Base-by-base conservation (phyloP, 2,113 vertebrate genomes). In the Scatophagus argus region DNA sequence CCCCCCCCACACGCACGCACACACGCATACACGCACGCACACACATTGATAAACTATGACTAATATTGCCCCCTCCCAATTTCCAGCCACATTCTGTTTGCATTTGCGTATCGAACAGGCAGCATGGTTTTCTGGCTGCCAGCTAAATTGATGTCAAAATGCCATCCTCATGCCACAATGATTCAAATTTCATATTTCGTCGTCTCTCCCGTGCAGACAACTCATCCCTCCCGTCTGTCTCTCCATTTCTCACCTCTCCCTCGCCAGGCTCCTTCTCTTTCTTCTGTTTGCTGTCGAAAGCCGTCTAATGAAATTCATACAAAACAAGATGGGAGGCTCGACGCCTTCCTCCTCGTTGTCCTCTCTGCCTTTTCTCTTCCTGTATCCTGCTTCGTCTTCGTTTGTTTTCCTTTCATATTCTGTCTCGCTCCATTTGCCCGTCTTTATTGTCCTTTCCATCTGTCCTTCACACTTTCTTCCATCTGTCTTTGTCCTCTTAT, bases 121-220 rank as follows among this genome's bases (percentile, higher is more conserved):
- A 17, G 46, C 56, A 55, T 39, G 17, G 31, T 88, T 84, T 81
- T 77, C 52, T 46, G 17, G 49, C 60, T 52, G 55, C 54, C 1
- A 34, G 67, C 83, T 87, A 87, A 87, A 87, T 93, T 89, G 78
- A 79, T 89, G 78, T 88, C 88, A 80, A 84, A 89, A 81, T 80
- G n/a, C 71, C 84, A 72, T 82, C 81, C 74, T 81, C 87, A 73
- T 78, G 73, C 83, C 86, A 70, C 85, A 86, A 44, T 74, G 56
- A 88, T 65, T 86, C 68, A 74, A 59, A 85, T 83, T 84, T 64
- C 72, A 64, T 81, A 75, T 82, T 88, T 83, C 81, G 52, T 44
- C 36, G 10, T 31, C 51, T 29, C 73, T 54, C 41, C 32, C 25
- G 41, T 62, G 43, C 56, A 44, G 72, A 77, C 47, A 34, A 38